Conservation (phyloP, 2,797 vertebrate genomes). For the Acanthopagrus latus region DNA sequence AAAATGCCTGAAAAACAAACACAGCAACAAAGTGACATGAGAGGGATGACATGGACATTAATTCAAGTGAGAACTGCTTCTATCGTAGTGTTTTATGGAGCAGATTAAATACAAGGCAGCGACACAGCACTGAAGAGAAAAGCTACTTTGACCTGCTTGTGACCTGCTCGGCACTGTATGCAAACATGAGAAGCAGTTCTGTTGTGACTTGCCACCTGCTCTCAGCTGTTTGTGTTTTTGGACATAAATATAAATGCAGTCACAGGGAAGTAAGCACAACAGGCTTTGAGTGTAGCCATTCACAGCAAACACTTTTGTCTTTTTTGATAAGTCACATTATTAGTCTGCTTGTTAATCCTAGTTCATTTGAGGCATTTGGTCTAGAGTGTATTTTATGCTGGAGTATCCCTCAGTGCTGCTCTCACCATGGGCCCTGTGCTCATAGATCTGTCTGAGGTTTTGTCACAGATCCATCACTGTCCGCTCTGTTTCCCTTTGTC, state of each 20-base stretch:
- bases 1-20: constrained; percentile 22
- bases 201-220: not conserved
- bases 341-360: not conserved
- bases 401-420: not conserved
- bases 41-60: constrained; percentile 4
- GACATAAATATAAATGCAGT: not conserved
- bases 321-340: not conserved
- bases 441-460: constrained; percentile 18
- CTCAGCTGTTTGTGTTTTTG: too few relatives aligned
- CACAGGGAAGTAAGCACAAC: not conserved
- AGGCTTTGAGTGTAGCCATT: constrained; percentile 1
- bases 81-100: not conserved
- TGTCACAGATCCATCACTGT: constrained; percentile 20
- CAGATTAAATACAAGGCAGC: constrained; percentile 9
- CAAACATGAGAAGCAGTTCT: too few relatives aligned
- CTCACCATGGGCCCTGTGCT: not conserved
- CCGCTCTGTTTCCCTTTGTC: constrained; percentile 17
- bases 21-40: not conserved
- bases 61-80: not conserved
- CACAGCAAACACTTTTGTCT: not conserved
- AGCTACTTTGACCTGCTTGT: not conserved
- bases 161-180: not conserved
- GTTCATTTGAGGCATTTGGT: not conserved
- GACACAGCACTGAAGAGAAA: not conserved
- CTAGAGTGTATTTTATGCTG: not conserved